Base-by-base conservation (phyloP, 2,797 vertebrate species). In the Limnodromus scolopaceus region DNA sequence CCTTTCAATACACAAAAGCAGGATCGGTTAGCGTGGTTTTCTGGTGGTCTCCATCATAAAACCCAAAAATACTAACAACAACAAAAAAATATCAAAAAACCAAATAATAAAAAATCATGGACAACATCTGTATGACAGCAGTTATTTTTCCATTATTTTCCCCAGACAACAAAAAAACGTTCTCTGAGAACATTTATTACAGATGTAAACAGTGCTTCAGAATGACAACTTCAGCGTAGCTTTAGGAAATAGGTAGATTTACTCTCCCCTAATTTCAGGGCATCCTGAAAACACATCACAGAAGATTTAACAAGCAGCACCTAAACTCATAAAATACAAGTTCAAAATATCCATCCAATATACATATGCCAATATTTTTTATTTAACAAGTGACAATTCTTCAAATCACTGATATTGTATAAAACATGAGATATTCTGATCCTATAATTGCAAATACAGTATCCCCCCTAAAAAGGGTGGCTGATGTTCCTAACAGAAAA, bases 401-500 rank as follows among this genome's bases (percentile, higher is more conserved):
- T 3, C 24, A 84, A 78, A 68, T 65, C 34, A 28, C 36, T 48
- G 36, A n/a, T 64, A 13, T 19, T 46, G 18, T 66, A 43, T 49
- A 78, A 66, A 84, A 46, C 7, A 57, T 11, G 6, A 61, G 61
- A 53, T 60, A 75, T 6, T 39, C 38, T 58, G 34, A 55, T 58
- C 12, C 13, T 10, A 9, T 71, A 89, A 61, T 10, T 81, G 15
- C 27, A 58, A 71, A 71, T 16, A 64, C 6, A 68, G 8, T 11
- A 87, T 23, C 19, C 1, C 3, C 18, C 18, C 16, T 0, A 3
- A 60, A 84, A 32, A 22, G 3, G 1, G 5, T 0, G 0, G 14
- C 23, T 41, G 17, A 11, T 23, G 2, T 24, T 93, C 22, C 41
- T 25, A 72, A 69, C 1, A 65, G 23, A 78, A 76, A 86, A 69